Percentiles rank a stretch among this genome's conserved stretches.
These are phyloP conservation scores for Crenichthys baileyi DNA, from an alignment of 2,797 vertebrate genomes.

Conservation along the genomic window DNA sequence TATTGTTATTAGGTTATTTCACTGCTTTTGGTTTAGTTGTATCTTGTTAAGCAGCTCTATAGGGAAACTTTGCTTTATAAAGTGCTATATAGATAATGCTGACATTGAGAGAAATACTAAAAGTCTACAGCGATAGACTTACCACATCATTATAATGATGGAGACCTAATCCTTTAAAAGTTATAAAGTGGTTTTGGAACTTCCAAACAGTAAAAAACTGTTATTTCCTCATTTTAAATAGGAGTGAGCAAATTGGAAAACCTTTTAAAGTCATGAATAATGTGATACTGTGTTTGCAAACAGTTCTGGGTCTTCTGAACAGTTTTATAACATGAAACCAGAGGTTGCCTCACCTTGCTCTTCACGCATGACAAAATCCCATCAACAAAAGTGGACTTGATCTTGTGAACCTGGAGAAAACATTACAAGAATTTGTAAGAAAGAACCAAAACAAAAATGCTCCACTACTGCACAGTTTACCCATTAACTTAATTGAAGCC, in stretches of 20 bases:
- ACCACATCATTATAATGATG: background rate
- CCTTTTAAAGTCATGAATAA: background rate
- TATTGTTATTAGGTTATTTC: background rate
- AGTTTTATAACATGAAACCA: background rate
- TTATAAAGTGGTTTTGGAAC: background rate
- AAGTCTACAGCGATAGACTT: background rate
- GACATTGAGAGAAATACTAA: background rate
- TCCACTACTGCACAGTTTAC: background rate
- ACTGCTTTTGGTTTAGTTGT: background rate
- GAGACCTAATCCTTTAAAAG: background rate
- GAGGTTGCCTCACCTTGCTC: conserved; percentile 81
- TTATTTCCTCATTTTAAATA: background rate
- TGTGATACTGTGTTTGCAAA: background rate
- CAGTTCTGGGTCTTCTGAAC: background rate
- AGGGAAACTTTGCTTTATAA: background rate
- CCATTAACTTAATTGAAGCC: background rate
- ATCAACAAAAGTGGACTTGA: conserved; percentile 93
- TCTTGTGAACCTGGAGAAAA: conserved; percentile 86
- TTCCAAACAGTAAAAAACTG: conserved; percentile 12
- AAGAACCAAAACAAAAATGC: background rate
- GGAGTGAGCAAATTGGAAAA: background rate
- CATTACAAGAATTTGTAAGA: background rate
- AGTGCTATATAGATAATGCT: background rate
- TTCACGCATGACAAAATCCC: conserved; percentile 84
- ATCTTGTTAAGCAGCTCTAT: background rate